A percentile compares a stretch with the other conserved stretches of the same genome.
phyloP scores from a whole-genome alignment of 1,140 invertebrate species.

The Epicauta chinensis region DNA sequence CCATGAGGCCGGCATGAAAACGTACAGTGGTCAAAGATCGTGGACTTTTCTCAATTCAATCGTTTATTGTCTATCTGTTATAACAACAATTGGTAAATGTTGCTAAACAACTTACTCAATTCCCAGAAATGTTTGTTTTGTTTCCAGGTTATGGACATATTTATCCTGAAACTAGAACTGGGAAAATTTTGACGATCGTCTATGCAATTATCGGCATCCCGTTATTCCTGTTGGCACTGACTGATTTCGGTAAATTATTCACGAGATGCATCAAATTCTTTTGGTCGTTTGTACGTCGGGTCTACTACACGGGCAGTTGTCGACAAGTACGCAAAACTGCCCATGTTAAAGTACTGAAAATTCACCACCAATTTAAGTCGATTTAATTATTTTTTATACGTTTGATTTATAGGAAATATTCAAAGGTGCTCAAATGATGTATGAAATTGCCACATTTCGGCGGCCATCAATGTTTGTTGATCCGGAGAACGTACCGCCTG shows the following conservation, averaged over 20 bases:
- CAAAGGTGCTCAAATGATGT: conserved; percentile 73
- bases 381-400: conserved; percentile 3
- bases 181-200: conserved; percentile 80
- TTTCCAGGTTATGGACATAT: conserved; percentile 90
- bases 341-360: conserved; percentile 61
- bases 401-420: conserved; percentile 61
- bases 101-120: conserved; percentile 4
- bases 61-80: conserved; percentile 84
- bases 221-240: conserved; percentile 80
- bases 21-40: conserved; percentile 73
- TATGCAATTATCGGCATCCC: conserved; percentile 96
- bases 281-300: conserved; percentile 82
- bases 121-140: conserved; percentile 16
- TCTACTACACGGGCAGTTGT: conserved; percentile 82
- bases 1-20: conserved; percentile 71
- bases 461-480: conserved; percentile 56
- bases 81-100: conserved; percentile 85
- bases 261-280: conserved; percentile 87
- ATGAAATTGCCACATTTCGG: conserved; percentile 66
- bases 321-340: conserved; percentile 65
- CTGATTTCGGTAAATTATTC: conserved; percentile 90
- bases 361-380: not conserved
- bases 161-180: conserved; percentile 75
- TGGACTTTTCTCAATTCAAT: conserved; percentile 93
- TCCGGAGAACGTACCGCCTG: conserved; percentile 15